A percentile compares a stretch with the other conserved stretches of the same genome.
Conservation (phyloP, 2,888 invertebrate species). For the Heteromyza rotundicornis region DNA sequence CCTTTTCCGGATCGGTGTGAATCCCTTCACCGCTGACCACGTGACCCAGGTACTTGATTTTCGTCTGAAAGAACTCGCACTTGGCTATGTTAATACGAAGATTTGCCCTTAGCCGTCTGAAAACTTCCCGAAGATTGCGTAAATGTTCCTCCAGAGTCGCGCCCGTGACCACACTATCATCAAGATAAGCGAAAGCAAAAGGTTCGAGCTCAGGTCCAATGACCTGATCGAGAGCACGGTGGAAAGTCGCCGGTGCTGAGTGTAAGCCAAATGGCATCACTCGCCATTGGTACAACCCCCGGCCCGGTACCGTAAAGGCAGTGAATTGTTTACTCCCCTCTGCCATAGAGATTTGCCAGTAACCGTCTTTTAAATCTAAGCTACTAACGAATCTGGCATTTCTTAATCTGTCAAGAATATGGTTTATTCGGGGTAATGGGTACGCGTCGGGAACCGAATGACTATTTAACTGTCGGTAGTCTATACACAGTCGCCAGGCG, state of each 20-base stretch:
- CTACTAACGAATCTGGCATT: conserved; percentile 17
- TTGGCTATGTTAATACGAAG: neutral
- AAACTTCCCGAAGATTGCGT: neutral
- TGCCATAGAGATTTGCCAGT: conserved; percentile 6
- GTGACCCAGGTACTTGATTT: conserved; percentile 20
- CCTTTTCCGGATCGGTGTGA: conserved; percentile 18
- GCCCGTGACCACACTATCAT: conserved; percentile 15
- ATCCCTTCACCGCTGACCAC: conserved; percentile 14
- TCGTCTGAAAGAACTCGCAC: neutral
- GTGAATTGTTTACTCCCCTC: conserved; percentile 9
- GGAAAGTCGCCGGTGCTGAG: conserved; percentile 20
- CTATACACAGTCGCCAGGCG: conserved; percentile 20
- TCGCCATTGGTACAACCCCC: conserved; percentile 16
- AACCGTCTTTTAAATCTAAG: conserved; percentile 13
- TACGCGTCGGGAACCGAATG: conserved; percentile 16
- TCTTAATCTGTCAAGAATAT: conserved; percentile 14
- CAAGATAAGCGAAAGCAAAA: conserved; percentile 16
- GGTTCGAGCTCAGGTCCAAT: conserved; percentile 20
- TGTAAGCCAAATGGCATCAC: conserved; percentile 9
- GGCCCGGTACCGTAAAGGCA: conserved; percentile 17
- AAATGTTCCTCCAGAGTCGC: conserved; percentile 17
- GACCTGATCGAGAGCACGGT: conserved; percentile 14
- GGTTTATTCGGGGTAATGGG: conserved; percentile 9
- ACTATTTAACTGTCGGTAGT: conserved; percentile 21
- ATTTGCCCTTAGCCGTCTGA: neutral